Conservation (phyloP, 2,888 invertebrate species). For the Cristatella mucedo region DNA sequence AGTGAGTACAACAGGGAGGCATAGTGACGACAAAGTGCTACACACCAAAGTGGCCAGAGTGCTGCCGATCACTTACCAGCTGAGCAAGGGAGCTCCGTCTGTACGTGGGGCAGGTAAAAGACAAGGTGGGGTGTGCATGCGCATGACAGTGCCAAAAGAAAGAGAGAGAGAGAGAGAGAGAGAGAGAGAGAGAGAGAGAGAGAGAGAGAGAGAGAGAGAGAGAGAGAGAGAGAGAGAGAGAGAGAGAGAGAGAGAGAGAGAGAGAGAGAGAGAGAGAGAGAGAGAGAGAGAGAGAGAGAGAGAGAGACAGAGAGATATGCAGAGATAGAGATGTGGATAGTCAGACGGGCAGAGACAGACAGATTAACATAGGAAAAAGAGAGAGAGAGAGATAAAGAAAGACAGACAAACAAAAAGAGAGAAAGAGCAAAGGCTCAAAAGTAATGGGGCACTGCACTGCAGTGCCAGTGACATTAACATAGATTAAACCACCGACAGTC, state of each 20-base stretch:
- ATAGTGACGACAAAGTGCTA: too few species aligned
- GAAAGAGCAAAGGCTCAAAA: too few species aligned
- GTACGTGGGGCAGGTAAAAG: too few species aligned
- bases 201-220: constrained; percentile 4
- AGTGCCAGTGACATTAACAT: too few species aligned
- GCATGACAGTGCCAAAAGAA: background rate
- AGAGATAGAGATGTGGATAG: constrained; percentile 2
- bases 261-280: constrained; percentile 4
- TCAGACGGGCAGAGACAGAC: background rate
- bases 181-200: constrained; percentile 8
- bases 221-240: constrained; percentile 4
- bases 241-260: constrained; percentile 8
- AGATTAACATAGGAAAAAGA: background rate
- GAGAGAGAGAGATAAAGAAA: background rate
- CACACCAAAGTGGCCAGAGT: too few species aligned
- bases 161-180: constrained; percentile 12
- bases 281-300: background rate
- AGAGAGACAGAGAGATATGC: background rate
- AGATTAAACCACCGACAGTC: too few species aligned
- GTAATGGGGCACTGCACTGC: too few species aligned
- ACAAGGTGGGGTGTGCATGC: too few species aligned
- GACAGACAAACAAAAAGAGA: background rate
- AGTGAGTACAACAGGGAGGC: too few species aligned
- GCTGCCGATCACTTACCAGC: too few species aligned
- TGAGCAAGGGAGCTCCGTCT: too few species aligned